These are phyloP conservation scores for Peromyscus eremicus DNA, from an alignment of 2,797 vertebrate genomes.

Conservation along the genomic window DNA sequence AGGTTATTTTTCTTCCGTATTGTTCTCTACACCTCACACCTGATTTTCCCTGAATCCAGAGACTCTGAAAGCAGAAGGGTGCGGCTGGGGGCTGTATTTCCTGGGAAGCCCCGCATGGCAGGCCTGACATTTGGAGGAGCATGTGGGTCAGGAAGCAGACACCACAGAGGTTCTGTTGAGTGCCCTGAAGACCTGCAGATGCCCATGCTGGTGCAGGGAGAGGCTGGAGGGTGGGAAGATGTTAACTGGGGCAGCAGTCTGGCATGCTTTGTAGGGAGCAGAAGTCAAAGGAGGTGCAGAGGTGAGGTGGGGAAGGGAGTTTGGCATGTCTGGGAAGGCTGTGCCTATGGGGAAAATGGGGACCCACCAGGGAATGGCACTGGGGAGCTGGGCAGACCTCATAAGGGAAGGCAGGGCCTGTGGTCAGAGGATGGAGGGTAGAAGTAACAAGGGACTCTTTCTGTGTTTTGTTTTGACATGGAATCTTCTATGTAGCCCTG, in stretches of 20 bases:
- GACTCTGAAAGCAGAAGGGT: not conserved
- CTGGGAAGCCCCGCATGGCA: not conserved
- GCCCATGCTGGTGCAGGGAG: no score
- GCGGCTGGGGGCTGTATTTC: not conserved
- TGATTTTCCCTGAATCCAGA: not conserved
- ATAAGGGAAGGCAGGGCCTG: not conserved
- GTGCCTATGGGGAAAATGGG: no score
- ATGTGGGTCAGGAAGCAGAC: not conserved
- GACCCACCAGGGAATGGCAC: accelerated
- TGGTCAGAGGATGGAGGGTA: not conserved
- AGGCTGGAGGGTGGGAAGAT: not conserved
- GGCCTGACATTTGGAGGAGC: not conserved
- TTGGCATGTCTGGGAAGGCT: accelerated
- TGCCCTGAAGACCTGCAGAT: not conserved
- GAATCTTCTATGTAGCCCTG: not conserved
- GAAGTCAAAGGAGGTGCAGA: not conserved
- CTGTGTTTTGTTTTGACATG: not conserved
- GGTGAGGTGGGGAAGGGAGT: not conserved
- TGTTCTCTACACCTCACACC: no score
- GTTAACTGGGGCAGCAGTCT: not conserved
- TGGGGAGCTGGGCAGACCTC: not conserved
- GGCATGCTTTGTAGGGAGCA: not conserved
- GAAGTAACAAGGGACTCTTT: not conserved
- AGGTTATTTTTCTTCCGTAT: not conserved
- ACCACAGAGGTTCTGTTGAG: not conserved